Evolutionary conservation across 2,888 invertebrate genomes (phyloP), one percentile per base, ranked within the genome.

Genomic region (Apoderus coryli): DNA sequence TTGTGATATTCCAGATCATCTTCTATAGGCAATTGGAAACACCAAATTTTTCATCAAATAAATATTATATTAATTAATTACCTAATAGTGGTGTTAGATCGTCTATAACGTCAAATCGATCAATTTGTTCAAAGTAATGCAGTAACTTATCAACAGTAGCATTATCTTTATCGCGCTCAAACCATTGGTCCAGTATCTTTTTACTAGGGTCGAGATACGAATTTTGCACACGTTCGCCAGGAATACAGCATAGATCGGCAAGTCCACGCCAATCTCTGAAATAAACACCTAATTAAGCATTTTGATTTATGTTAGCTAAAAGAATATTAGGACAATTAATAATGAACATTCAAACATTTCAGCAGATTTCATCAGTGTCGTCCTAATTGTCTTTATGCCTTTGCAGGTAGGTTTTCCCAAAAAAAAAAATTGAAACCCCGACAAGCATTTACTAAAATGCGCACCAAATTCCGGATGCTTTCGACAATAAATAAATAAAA

Each of bases 231-330:
- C 43, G 37, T 37, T 50, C 50, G 9, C 49, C 47, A 15, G 60
- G 56, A 33, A 78, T 61, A 4, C 68, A 65, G 26, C 71, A 63
- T 27, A 78, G 53, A 39, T 70, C 66, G 2, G 78, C 77, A 14
- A 86, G 50, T 0, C 85, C 85, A 42, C 76, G 64, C 81, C 81
- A 85, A 52, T 85, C 81, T 42, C 84, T 58, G 31, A 22, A 47
- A 44, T n/a, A n/a, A n/a, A n/a, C n/a, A n/a, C n/a, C n/a, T n/a
- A n/a, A n/a, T n/a, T n/a, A n/a, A n/a, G n/a, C n/a, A n/a, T n/a
- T n/a, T n/a, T n/a, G n/a, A n/a, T n/a, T n/a, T n/a, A n/a, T n/a
- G n/a, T n/a, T n/a, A n/a, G n/a, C n/a, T n/a, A n/a, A n/a, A n/a
- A n/a, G n/a, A n/a, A n/a, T n/a, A n/a, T n/a, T n/a, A n/a, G n/a